These are phyloP conservation scores for Toxonevra muliebris DNA, from an alignment of 2,888 invertebrate species.

Conservation along the genomic window DNA sequence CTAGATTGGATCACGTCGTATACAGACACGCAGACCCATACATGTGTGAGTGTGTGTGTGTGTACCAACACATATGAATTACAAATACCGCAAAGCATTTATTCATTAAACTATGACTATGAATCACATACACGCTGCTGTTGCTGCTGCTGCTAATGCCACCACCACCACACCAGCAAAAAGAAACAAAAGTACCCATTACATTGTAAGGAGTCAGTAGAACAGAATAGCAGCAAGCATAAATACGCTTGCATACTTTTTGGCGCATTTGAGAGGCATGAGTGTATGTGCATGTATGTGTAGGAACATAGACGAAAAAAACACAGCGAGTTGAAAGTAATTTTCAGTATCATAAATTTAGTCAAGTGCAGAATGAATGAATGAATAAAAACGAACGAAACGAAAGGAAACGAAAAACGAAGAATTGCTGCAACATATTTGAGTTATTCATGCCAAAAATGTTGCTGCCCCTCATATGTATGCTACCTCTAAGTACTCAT, in stretches of 20 bases:
- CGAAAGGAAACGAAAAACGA: constrained; percentile 17
- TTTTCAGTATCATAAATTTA: constrained; percentile 45
- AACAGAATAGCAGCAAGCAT: not conserved
- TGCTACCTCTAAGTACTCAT: constrained; percentile 12
- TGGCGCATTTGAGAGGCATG: not conserved
- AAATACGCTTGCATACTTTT: not conserved
- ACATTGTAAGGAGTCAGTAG: not conserved
- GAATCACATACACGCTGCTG: constrained; percentile 38
- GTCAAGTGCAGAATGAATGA: constrained; percentile 26
- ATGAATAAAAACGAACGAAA: constrained; percentile 7
- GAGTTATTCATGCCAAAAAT: constrained; percentile 36
- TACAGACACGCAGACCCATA: constrained; percentile 4
- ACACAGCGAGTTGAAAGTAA: constrained; percentile 42
- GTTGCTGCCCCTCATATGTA: constrained; percentile 12
- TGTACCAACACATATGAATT: constrained; percentile 28
- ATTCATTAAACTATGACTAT: constrained; percentile 47
- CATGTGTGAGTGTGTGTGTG: constrained; percentile 3
- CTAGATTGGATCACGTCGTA: constrained; percentile 47
- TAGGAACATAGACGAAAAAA: constrained; percentile 4
- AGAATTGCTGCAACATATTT: constrained; percentile 23
- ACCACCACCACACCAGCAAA: not conserved
- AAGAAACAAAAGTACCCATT: not conserved
- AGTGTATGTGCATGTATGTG: not conserved
- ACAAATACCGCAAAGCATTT: constrained; percentile 48
- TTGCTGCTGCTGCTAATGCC: constrained; percentile 9